Percentiles rank a stretch among this genome's conserved stretches.
Evolutionary conservation across 1,140 invertebrate species (phyloP).

Genomic region (Atta cephalotes): DNA sequence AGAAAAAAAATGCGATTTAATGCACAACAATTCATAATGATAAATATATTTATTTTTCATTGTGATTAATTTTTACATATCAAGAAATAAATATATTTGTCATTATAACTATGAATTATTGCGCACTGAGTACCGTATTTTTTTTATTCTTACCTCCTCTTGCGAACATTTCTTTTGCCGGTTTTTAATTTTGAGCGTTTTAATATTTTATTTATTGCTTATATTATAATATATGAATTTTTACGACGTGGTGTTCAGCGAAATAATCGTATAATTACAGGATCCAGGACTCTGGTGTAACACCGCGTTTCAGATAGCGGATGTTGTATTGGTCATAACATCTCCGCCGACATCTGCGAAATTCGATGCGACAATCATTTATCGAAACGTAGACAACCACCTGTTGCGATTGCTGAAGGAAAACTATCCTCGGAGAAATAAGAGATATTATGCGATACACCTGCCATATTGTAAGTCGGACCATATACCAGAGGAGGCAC

Average conservation of each 20-base stretch:
- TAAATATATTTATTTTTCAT: too few species aligned
- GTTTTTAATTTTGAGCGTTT: neutral
- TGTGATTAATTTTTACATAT: too few species aligned
- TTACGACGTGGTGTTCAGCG: neutral
- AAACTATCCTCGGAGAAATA: slow-evolving; percentile 76
- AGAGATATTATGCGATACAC: slow-evolving; percentile 81
- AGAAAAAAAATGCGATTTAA: too few species aligned
- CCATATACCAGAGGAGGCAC: slow-evolving; percentile 81
- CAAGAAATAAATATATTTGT: too few species aligned
- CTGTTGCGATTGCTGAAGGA: slow-evolving; percentile 80
- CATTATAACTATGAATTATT: too few species aligned
- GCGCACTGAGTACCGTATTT: too few species aligned
- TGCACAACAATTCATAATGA: too few species aligned
- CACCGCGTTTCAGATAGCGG: slow-evolving; percentile 79
- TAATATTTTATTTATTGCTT: slow-evolving; percentile 10
- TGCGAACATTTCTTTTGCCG: too few species aligned
- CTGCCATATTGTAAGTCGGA: slow-evolving; percentile 83
- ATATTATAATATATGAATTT: neutral
- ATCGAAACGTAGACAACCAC: slow-evolving; percentile 80
- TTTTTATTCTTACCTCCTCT: too few species aligned
- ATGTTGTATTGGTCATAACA: slow-evolving; percentile 80
- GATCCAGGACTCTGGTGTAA: slow-evolving; percentile 82
- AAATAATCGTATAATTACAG: slow-evolving; percentile 63
- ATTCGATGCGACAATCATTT: slow-evolving; percentile 72
- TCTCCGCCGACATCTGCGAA: slow-evolving; percentile 77